phyloP scores from a whole-genome alignment of 2,113 vertebrate genomes.

The Anhinga anhinga region DNA sequence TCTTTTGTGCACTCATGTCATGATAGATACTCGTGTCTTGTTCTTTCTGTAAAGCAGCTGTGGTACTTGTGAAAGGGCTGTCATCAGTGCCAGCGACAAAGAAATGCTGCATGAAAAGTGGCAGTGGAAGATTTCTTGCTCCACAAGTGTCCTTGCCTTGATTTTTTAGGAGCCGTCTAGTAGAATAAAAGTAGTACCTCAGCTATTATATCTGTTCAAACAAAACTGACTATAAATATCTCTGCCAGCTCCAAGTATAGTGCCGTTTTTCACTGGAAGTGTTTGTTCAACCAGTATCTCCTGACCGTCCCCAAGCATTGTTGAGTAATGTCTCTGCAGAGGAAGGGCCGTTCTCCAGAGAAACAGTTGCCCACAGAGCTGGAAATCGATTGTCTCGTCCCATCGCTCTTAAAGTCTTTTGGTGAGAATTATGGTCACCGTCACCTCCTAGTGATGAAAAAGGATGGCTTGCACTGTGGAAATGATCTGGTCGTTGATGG shows the following conservation, averaged over 20 bases:
- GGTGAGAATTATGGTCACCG: background rate
- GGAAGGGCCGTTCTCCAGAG: background rate
- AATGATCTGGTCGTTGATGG: background rate
- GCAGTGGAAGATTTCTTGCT: background rate
- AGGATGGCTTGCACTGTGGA: background rate
- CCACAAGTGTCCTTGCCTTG: background rate
- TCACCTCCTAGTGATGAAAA: background rate
- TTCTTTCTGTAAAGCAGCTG: background rate
- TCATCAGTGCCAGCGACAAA: slow-evolving; percentile 2
- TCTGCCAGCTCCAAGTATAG: background rate
- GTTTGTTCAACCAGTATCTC: background rate
- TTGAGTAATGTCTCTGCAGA: background rate
- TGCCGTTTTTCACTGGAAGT: background rate
- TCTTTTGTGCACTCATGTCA: background rate
- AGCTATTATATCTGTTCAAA: background rate
- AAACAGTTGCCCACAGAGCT: background rate
- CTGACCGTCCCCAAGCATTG: background rate
- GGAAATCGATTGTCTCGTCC: background rate
- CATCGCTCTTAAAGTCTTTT: background rate
- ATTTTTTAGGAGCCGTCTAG: background rate
- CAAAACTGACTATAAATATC: background rate
- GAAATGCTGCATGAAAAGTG: background rate
- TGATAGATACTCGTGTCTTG: background rate
- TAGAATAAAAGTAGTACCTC: background rate
- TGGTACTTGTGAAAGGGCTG: slow-evolving; percentile 40